Evolutionary conservation across 1,140 invertebrate species (phyloP).

Genomic region (Anoplolepis gracilipes): DNA sequence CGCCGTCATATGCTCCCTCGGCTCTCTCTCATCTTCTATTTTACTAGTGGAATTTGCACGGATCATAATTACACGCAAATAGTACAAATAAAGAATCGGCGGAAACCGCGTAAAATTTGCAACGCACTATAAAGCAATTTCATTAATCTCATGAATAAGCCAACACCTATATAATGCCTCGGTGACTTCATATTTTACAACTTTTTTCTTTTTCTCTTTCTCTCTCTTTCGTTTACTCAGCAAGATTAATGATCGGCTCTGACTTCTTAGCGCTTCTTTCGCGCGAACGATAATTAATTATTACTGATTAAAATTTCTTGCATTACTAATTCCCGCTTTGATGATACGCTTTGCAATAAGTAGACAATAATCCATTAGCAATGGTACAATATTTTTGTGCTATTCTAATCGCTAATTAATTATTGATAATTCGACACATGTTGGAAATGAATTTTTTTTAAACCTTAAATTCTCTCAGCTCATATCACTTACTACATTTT

Average conservation of each 20-base stretch:
- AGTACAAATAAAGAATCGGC: not conserved
- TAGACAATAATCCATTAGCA: not conserved
- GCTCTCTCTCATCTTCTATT: not conserved
- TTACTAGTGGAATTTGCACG: slow-evolving; percentile 3
- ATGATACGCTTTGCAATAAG: not conserved
- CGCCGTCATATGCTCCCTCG: not conserved
- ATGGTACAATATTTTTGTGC: not conserved
- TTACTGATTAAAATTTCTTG: slow-evolving; percentile 41
- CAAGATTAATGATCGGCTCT: slow-evolving; percentile 32
- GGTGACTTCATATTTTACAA: not conserved
- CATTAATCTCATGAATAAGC: not conserved
- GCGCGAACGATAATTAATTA: slow-evolving; percentile 22
- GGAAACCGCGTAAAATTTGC: not conserved
- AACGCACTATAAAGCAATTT: not conserved
- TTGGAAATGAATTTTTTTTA: not conserved
- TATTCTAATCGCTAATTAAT: slow-evolving; percentile 24
- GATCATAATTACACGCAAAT: slow-evolving; percentile 15
- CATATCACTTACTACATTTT: not conserved
- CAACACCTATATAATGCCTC: not conserved
- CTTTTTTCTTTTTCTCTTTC: no score
- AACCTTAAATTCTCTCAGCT: not conserved
- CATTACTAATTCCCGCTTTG: not conserved
- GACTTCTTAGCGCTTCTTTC: not conserved
- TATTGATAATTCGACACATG: not conserved
- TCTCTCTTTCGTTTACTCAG: not conserved